A percentile compares a stretch with the other conserved stretches of the same genome.
phyloP scores from a whole-genome alignment of 2,888 invertebrate species.

The Eupeodes latifasciatus region DNA sequence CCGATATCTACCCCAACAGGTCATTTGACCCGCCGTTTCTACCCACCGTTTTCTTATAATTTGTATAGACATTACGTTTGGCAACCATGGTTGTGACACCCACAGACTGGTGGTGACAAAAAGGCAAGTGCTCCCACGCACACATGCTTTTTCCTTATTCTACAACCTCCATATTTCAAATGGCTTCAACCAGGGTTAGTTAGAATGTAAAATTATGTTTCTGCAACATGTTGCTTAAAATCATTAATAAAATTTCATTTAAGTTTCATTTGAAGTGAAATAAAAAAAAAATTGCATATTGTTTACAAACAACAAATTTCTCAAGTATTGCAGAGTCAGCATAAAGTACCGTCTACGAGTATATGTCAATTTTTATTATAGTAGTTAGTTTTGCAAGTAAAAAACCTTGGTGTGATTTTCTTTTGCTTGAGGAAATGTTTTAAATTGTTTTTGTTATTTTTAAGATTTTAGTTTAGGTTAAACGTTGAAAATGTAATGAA shows the following conservation, averaged over 20 bases:
- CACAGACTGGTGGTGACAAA: neutral
- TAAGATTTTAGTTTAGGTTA: neutral
- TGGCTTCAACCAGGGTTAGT: slow-evolving; percentile 23
- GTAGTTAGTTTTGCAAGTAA: slow-evolving; percentile 26
- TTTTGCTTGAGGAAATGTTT: slow-evolving; percentile 25
- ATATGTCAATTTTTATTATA: neutral
- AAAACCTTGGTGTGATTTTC: slow-evolving; percentile 58
- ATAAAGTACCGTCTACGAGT: neutral
- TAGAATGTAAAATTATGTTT: neutral
- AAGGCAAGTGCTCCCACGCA: slow-evolving; percentile 9
- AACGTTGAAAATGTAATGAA: slow-evolving; percentile 46
- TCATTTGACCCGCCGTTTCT: too few relatives aligned
- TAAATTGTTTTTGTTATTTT: slow-evolving; percentile 3
- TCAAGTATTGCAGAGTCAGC: slow-evolving; percentile 49
- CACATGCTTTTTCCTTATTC: slow-evolving; percentile 2
- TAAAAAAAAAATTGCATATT: neutral
- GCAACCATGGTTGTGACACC: neutral
- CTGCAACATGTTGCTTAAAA: slow-evolving; percentile 61
- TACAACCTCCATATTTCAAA: slow-evolving; percentile 4
- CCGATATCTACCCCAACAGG: too few relatives aligned
- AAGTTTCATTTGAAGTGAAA: slow-evolving; percentile 1
- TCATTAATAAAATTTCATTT: slow-evolving; percentile 10
- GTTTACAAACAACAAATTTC: slow-evolving; percentile 38
- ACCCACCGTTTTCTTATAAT: neutral
- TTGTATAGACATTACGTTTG: neutral